Evolutionary conservation across 2,797 vertebrate genomes (phyloP).

Genomic region (Coracias cyanogaster): DNA sequence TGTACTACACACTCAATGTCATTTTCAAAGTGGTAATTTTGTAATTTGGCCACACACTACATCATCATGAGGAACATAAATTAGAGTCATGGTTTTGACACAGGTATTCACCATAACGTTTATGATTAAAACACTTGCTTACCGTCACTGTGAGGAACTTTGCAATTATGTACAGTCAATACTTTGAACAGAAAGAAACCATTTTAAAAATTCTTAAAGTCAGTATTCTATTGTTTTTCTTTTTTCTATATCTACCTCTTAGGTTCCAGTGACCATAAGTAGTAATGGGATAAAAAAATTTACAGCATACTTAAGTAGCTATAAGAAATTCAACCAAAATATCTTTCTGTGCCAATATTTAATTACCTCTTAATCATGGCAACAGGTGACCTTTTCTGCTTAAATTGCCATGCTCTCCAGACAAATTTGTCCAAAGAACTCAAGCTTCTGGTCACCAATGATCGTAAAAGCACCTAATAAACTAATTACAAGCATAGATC

Average conservation of each 20-base stretch:
- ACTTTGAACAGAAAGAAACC: background rate
- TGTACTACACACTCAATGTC: constrained; percentile 11
- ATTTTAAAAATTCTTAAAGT: background rate
- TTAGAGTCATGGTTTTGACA: background rate
- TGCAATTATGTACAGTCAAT: background rate
- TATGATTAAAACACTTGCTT: background rate
- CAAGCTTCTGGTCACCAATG: background rate
- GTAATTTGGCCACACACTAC: background rate
- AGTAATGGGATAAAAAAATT: background rate
- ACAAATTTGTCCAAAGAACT: background rate
- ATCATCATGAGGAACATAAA: constrained; percentile 8
- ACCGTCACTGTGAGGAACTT: background rate
- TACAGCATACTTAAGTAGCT: background rate
- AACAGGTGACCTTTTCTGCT: background rate
- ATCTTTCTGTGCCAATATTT: background rate
- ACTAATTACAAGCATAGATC: background rate
- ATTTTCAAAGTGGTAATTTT: background rate
- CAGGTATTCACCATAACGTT: background rate
- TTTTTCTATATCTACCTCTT: background rate
- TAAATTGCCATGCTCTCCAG: background rate
- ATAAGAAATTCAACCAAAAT: background rate
- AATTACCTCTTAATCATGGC: background rate
- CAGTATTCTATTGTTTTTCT: background rate
- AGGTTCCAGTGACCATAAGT: background rate
- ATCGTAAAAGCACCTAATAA: background rate